A percentile compares a stretch with the other conserved stretches of the same genome.
phyloP scores from a whole-genome alignment of 2,888 invertebrate genomes.

The Ochropacha duplaris region DNA sequence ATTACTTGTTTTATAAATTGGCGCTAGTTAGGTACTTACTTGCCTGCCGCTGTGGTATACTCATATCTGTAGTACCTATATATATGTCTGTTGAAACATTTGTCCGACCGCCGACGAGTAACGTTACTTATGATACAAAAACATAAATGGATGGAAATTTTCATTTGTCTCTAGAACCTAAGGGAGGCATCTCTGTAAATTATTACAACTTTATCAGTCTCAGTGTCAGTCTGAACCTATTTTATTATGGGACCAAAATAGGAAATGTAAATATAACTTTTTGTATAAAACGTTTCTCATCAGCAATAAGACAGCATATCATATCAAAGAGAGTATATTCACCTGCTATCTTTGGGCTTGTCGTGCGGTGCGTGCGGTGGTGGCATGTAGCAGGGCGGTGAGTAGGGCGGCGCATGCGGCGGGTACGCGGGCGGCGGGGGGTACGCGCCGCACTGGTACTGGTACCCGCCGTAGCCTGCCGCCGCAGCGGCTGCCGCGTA shows the following conservation, averaged over 20 bases:
- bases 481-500: slow-evolving; percentile 89
- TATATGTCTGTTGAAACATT: not conserved
- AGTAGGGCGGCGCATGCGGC: slow-evolving; percentile 88
- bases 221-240: too few species aligned
- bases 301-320: not conserved
- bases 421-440: slow-evolving; percentile 84
- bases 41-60: not conserved
- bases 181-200: too few species aligned
- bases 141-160: too few species aligned
- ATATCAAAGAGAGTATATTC: slow-evolving; percentile 48
- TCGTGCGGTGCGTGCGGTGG: slow-evolving; percentile 92
- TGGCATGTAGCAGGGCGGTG: slow-evolving; percentile 94
- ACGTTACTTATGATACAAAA: not conserved
- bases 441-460: slow-evolving; percentile 84
- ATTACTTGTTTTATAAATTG: not conserved
- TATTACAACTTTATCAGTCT: too few species aligned
- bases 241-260: too few species aligned
- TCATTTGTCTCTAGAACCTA: too few species aligned
- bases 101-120: not conserved
- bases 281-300: not conserved
- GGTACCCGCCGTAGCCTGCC: slow-evolving; percentile 84
- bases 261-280: too few species aligned
- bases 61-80: not conserved
- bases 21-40: not conserved
- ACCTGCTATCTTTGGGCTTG: slow-evolving; percentile 90